These are phyloP conservation scores for Parotia lawesii DNA, from an alignment of 2,113 vertebrate species.

Conservation along the genomic window DNA sequence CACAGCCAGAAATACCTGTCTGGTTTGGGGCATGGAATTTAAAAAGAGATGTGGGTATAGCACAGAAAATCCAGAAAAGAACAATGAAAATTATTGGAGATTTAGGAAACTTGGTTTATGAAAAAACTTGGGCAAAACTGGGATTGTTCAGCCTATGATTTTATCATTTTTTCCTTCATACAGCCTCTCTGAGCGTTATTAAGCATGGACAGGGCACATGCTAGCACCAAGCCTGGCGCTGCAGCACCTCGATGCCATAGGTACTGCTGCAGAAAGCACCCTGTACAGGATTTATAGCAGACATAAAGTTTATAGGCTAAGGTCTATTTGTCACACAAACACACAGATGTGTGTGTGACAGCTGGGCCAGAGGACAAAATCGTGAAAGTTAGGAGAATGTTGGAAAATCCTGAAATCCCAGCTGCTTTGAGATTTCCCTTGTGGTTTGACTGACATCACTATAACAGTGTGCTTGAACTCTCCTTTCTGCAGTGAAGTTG, in stretches of 20 bases:
- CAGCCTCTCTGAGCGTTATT: background rate
- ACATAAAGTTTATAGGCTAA: background rate
- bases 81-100: background rate
- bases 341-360: background rate
- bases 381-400: background rate
- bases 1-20: background rate
- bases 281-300: background rate
- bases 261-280: background rate
- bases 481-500: background rate
- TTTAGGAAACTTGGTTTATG: background rate
- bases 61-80: background rate
- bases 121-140: background rate
- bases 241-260: background rate
- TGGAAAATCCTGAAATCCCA: background rate
- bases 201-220: background rate
- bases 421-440: background rate
- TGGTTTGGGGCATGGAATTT: background rate
- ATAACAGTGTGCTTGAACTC: background rate
- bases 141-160: background rate
- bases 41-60: background rate
- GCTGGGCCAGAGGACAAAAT: accelerated
- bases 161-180: background rate
- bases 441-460: background rate
- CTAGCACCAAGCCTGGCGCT: background rate
- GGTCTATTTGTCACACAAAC: background rate